Evolutionary conservation across 2,888 invertebrate species (phyloP).

Genomic region (Philonicus albiceps): DNA sequence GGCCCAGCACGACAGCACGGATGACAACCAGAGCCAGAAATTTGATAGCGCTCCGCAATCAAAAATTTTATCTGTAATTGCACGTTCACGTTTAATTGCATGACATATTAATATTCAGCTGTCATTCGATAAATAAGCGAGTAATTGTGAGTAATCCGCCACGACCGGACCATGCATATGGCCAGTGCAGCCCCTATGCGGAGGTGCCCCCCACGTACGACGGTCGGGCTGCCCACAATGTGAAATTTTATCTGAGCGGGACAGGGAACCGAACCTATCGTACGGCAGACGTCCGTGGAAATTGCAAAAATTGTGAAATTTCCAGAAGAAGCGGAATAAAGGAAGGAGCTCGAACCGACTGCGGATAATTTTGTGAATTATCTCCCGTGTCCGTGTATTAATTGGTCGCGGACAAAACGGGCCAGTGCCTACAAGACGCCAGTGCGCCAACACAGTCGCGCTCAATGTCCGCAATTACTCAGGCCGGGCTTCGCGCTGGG

Average conservation of each 20-base stretch:
- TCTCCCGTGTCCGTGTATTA: conserved; percentile 55
- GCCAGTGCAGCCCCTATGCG: neutral
- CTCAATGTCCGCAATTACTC: conserved; percentile 44
- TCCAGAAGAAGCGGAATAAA: conserved; percentile 14
- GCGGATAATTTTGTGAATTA: conserved; percentile 40
- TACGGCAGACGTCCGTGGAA: conserved; percentile 16
- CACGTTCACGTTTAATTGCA: conserved; percentile 52
- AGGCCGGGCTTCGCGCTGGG: neutral
- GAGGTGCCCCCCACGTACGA: neutral
- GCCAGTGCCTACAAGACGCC: conserved; percentile 27
- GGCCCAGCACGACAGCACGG: neutral
- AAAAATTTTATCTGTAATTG: conserved; percentile 48
- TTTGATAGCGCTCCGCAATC: conserved; percentile 32
- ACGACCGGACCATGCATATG: neutral
- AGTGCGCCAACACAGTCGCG: conserved; percentile 5
- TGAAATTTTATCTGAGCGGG: conserved; percentile 21
- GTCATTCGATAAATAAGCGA: conserved; percentile 53
- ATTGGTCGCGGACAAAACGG: conserved; percentile 59
- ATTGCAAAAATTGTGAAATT: conserved; percentile 34
- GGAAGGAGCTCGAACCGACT: neutral
- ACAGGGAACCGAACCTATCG: conserved; percentile 10
- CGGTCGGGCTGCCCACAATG: conserved; percentile 14
- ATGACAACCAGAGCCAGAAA: conserved; percentile 15
- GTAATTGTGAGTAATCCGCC: conserved; percentile 49
- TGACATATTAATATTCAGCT: conserved; percentile 53